Base-by-base conservation (phyloP, 2,888 invertebrate species). In the Euphydryas editha region DNA sequence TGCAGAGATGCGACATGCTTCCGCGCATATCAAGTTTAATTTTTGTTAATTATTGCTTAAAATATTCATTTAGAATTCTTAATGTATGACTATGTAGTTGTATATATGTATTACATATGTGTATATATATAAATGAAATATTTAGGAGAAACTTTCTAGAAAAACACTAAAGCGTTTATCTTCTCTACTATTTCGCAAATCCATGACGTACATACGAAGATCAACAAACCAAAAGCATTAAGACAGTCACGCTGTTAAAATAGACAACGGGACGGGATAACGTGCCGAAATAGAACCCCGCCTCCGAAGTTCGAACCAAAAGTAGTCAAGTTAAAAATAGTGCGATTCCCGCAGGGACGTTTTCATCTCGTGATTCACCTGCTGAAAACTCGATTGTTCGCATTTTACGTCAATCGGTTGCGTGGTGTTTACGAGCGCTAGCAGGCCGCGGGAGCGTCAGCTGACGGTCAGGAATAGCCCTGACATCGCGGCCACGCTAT, bases 401-500 rank as follows among this genome's bases (percentile, higher is more conserved):
- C 85, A 85, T 88, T 89, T 84, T 91, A 90, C 92, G 91, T 92
- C 92, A 92, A 91, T 89, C 82, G 86, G 83, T 87, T 86, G 88
- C 90, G 91, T 89, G 90, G 89, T 90, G 91, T 91, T 90, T 91
- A 92, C 90, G 88, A 86, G 77, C 74, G 76, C 76, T 75, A 76
- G 80, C 81, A 78, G 85, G 76, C 75, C 76, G 78, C 86, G 86
- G 88, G 87, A 84, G 81, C 91, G 89, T 92, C 92, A 92, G 92
- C 92, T 92, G 92, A 91, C 85, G 82, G 88, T 88, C 91, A 87
- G 90, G 90, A 92, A 92, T 92, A 92, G 91, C 90, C 86, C 90
- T 92, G 92, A 92, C 92, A 91, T 87, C 85, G 90, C 88, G 86
- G 89, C 87, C 88, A 90, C 90, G 91, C 89, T 89, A 90, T 90